phyloP scores from a whole-genome alignment of 92 coral and sea anemone species.

The Palythoa caribaeorum region DNA sequence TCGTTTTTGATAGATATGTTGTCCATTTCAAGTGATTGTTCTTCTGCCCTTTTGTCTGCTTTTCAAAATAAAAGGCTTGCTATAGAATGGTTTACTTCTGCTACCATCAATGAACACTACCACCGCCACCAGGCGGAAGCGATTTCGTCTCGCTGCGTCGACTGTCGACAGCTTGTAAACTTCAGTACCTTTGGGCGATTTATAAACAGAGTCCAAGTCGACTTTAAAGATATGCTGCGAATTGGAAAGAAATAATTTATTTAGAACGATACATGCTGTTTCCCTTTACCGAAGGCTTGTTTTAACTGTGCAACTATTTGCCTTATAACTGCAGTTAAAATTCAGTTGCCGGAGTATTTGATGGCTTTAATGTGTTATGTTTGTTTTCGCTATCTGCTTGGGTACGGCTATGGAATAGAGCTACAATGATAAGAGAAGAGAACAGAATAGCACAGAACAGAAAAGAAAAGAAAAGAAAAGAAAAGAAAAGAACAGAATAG shows the following conservation, averaged over 20 bases:
- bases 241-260: neutral
- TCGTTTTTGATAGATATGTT: no score
- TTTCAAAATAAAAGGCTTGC: slow-evolving; percentile 80
- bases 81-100: slow-evolving; percentile 75
- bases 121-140: slow-evolving; percentile 75
- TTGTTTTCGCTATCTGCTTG: no score
- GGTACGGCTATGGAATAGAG: no score
- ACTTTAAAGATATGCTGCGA: slow-evolving; percentile 56
- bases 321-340: neutral
- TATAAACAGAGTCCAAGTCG: slow-evolving; percentile 51
- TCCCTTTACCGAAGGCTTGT: neutral
- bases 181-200: slow-evolving; percentile 72
- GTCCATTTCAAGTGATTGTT: neutral
- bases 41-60: slow-evolving; percentile 55
- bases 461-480: neutral
- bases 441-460: neutral
- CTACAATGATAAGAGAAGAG: neutral
- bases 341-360: no score
- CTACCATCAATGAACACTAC: slow-evolving; percentile 79
- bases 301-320: neutral
- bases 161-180: slow-evolving; percentile 98
- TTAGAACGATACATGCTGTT: neutral
- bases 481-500: neutral
- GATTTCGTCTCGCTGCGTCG: slow-evolving; percentile 88
- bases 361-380: no score